Evolutionary conservation across 2,797 vertebrate genomes (phyloP).

Genomic region (Pelochelys cantorii): DNA sequence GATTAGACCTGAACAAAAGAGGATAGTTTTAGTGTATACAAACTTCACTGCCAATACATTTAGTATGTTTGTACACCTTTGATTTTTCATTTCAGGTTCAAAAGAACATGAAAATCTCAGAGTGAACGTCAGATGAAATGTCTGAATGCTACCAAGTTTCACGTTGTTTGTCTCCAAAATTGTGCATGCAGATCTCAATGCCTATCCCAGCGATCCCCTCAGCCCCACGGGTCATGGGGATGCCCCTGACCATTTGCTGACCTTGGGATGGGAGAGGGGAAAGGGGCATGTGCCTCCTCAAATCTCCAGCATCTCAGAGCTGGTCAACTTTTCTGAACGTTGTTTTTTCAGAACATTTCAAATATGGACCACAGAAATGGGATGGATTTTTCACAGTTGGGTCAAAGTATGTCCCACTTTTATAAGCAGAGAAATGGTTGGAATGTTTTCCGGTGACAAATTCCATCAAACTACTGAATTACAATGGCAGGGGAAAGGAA

Average conservation of each 20-base stretch:
- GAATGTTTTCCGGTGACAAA: background rate
- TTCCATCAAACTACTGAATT: background rate
- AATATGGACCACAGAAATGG: fast-evolving
- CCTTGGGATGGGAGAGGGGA: background rate
- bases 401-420: background rate
- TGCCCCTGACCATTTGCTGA: background rate
- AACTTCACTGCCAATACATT: background rate
- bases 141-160: background rate
- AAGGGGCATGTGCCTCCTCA: fast-evolving
- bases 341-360: background rate
- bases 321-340: background rate
- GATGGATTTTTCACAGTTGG: background rate
- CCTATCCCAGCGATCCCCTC: background rate
- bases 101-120: background rate
- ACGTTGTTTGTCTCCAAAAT: background rate
- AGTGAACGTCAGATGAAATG: background rate
- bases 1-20: background rate
- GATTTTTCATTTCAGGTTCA: background rate
- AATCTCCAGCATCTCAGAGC: background rate
- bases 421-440: no score
- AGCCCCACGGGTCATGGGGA: background rate
- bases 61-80: background rate
- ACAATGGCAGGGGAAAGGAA: no score
- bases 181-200: fast-evolving
- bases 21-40: background rate